Evolutionary conservation across 2,113 vertebrate genomes (phyloP), one percentile per base, ranked within the genome.

Genomic region (Etia nguti): DNA sequence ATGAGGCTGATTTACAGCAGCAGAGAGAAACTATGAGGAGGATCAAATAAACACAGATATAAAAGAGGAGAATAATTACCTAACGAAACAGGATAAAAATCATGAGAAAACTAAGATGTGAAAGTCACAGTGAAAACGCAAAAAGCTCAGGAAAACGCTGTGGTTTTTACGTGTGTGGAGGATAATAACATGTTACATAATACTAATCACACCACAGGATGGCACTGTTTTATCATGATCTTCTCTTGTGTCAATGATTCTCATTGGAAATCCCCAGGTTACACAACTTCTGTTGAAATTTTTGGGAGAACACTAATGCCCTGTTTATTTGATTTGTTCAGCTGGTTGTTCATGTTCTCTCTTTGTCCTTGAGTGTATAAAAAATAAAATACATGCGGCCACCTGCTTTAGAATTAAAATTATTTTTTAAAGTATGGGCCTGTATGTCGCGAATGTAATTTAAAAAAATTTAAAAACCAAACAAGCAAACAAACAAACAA

Each of bases 191-290:
- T 46, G 41, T 48, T 48, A 75, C 79, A 20, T 13, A 57, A 81
- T 43, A 59, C 20, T 36, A 34, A 59, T 77, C 10, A 75, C 9
- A 50, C 91, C 92, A 92, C 88, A 38, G 81, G 94, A 91, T 92
- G 93, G 89, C 26, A 70, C 68, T 84, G 29, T 90, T 70, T 46
- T 52, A 73, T 86, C 26, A 11, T 24, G 6, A 29, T 36, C 26
- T 26, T 75, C 9, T 46, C 59, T 26, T 82, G n/a, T 22, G 18
- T 20, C 6, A 18, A 20, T 77, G 11, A 31, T 38, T 57, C 48
- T 86, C 65, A 16, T 22, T 48, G 56, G 55, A 85, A 90, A 85
- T 60, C 11, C 82, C 86, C 34, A 8, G 2, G 36, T 80, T 87
- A 22, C 82, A 81, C 57, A 92, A 92, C 38, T 60, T 2, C 5